Conservation (phyloP, 2,797 vertebrate species). For the Poecilia wingei region DNA sequence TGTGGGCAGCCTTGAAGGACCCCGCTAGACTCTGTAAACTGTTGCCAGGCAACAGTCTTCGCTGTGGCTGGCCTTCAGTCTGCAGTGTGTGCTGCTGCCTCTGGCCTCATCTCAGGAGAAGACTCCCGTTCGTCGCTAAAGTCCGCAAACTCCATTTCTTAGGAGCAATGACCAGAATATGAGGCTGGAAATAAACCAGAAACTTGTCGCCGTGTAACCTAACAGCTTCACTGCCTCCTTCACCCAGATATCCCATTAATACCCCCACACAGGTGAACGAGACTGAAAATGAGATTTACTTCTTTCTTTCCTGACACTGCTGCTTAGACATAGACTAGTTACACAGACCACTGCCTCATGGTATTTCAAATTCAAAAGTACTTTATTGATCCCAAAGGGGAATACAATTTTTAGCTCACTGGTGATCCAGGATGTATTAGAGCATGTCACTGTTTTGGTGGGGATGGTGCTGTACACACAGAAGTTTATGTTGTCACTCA, state of each 20-base stretch:
- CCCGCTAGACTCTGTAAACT: conserved; percentile 64
- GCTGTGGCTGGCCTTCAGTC: conserved; percentile 76
- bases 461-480: too few relatives aligned
- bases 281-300: neutral
- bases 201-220: conserved; percentile 15
- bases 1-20: conserved; percentile 69
- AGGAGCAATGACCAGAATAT: conserved; percentile 25
- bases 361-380: too few relatives aligned
- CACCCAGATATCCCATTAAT: conserved; percentile 21
- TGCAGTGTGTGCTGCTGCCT: conserved; percentile 77
- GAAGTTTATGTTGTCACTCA: too few relatives aligned
- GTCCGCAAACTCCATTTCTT: conserved; percentile 50
- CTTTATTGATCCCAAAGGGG: too few relatives aligned
- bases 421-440: too few relatives aligned
- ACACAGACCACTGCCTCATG: too few relatives aligned
- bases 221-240: conserved; percentile 19
- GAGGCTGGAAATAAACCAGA: conserved; percentile 7
- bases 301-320: neutral
- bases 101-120: conserved; percentile 72
- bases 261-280: neutral
- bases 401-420: too few relatives aligned
- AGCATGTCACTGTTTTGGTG: too few relatives aligned
- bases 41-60: conserved; percentile 84
- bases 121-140: conserved; percentile 61
- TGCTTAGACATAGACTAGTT: neutral